Conservation (phyloP, 2,797 vertebrate genomes). For the Phataginus tricuspis region DNA sequence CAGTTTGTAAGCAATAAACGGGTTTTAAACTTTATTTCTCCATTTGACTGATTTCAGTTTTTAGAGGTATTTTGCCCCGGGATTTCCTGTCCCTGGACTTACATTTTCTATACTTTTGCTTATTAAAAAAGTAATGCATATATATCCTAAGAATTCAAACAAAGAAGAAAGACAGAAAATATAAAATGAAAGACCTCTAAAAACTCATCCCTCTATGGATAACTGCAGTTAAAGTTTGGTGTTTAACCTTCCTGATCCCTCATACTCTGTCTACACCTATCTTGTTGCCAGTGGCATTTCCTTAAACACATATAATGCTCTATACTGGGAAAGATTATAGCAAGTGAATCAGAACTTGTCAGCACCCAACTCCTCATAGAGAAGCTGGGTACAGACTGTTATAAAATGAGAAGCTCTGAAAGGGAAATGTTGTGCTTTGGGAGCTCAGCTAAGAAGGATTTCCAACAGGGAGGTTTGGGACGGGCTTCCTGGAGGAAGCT, state of each 20-base stretch:
- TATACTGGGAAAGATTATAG: not conserved
- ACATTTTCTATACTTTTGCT: not conserved
- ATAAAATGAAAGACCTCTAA: not conserved
- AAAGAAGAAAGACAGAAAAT: not conserved
- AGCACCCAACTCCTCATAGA: not conserved
- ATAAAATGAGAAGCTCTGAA: not conserved
- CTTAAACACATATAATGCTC: not conserved
- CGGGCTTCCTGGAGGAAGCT: not conserved
- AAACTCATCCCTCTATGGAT: not conserved
- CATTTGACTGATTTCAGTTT: too few relatives aligned
- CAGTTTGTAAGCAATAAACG: too few relatives aligned
- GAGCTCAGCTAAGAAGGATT: not conserved
- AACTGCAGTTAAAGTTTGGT: not conserved
- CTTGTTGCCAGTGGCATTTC: not conserved
- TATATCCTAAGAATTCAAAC: not conserved
- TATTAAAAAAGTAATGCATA: not conserved
- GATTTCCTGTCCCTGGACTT: too few relatives aligned
- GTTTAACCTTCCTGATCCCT: not conserved
- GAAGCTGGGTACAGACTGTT: not conserved
- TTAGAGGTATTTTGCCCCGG: too few relatives aligned
- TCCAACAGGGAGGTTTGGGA: not conserved
- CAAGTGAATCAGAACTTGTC: not conserved
- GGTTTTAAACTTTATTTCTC: too few relatives aligned
- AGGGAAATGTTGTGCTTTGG: not conserved
- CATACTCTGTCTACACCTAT: not conserved